Conservation (phyloP, 2,797 vertebrate genomes). For the Gephyroberyx darwinii region DNA sequence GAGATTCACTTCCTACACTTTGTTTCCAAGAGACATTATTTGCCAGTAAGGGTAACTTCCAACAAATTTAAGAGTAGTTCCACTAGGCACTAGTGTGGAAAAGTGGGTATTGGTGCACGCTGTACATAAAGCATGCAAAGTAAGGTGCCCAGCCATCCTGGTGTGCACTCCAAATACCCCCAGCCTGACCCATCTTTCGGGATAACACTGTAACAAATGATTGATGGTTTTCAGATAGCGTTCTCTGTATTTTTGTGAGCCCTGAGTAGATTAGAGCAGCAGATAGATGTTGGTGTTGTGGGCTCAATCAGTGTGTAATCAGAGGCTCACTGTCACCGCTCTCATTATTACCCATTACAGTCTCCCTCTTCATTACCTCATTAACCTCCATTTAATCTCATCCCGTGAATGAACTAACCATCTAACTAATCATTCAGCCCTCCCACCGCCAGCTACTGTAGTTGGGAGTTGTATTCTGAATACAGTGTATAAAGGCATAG, state of each 20-base stretch:
- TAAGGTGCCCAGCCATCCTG: neutral
- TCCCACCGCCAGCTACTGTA: conserved; percentile 47
- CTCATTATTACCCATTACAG: conserved; percentile 66
- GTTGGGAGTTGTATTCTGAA: conserved; percentile 22
- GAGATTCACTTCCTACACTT: too few relatives aligned
- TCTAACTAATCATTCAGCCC: conserved; percentile 55
- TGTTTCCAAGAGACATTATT: too few relatives aligned
- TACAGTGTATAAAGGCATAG: neutral
- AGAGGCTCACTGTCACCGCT: conserved; percentile 49
- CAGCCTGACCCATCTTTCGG: neutral
- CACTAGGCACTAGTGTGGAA: neutral
- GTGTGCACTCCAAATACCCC: neutral
- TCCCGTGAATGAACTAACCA: conserved; percentile 51
- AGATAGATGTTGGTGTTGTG: conserved; percentile 69
- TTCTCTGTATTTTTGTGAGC: conserved; percentile 26
- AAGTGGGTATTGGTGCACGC: neutral
- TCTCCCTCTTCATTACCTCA: conserved; percentile 72
- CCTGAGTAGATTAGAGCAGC: conserved; percentile 47
- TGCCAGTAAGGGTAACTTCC: too few relatives aligned
- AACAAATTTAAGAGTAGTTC: too few relatives aligned
- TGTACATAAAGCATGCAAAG: neutral
- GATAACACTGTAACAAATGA: conserved; percentile 29
- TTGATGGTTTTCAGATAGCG: conserved; percentile 26
- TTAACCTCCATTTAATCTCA: conserved; percentile 76
- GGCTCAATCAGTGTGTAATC: conserved; percentile 77